These are phyloP conservation scores for Lacanobia wlatinum DNA, from an alignment of 2,888 invertebrate genomes.

Conservation along the genomic window DNA sequence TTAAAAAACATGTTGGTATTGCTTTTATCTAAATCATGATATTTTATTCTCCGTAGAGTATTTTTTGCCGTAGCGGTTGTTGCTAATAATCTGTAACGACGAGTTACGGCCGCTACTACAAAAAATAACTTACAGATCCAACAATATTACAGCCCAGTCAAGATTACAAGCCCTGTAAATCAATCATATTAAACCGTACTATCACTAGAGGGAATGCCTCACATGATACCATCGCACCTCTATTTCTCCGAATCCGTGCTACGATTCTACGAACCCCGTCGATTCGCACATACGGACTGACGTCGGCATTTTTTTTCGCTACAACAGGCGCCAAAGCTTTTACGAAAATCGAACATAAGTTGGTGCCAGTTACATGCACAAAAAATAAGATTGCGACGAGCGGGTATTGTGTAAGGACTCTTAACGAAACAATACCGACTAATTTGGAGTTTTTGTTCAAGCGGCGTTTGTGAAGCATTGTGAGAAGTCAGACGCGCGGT, in stretches of 20 bases:
- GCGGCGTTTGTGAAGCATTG: constrained; percentile 65
- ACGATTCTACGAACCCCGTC: constrained; percentile 78
- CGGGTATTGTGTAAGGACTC: constrained; percentile 79
- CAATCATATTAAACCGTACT: constrained; percentile 12
- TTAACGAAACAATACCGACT: constrained; percentile 85
- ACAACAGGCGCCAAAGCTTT: constrained; percentile 87
- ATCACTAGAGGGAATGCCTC: constrained; percentile 65
- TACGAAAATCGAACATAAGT: constrained; percentile 76
- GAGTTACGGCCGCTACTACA: neutral
- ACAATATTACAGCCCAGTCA: too few species aligned
- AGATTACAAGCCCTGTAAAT: constrained; percentile 6
- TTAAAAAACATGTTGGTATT: too few species aligned
- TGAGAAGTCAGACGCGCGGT: constrained; percentile 50
- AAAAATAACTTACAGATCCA: neutral
- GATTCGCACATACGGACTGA: constrained; percentile 82
- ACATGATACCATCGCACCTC: constrained; percentile 68
- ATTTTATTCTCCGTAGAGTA: neutral
- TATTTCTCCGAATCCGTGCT: constrained; percentile 79
- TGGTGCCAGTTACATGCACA: constrained; percentile 68
- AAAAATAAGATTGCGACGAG: constrained; percentile 82
- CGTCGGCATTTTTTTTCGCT: constrained; percentile 78
- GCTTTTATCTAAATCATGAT: too few species aligned
- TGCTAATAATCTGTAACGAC: too few species aligned
- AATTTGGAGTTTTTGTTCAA: constrained; percentile 77
- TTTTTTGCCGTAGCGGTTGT: neutral